Evolutionary conservation across 2,113 vertebrate genomes (phyloP).

Genomic region (Cyanocitta stelleri): DNA sequence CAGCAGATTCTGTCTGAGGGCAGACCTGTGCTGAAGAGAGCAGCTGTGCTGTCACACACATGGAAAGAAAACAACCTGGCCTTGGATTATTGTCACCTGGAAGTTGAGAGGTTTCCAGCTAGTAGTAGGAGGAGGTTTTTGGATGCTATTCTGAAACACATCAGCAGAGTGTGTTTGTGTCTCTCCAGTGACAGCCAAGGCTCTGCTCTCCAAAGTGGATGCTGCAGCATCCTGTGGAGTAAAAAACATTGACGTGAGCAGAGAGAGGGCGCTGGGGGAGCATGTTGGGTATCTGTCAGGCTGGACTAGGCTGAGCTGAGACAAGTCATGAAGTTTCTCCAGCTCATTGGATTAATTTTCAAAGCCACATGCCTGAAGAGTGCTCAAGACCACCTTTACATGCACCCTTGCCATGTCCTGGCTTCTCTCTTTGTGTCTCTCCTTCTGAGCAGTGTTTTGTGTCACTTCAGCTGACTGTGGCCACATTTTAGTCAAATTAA

Average conservation of each 20-base stretch:
- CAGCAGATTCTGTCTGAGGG: neutral
- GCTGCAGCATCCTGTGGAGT: neutral
- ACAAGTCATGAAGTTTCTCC: neutral
- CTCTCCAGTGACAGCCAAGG: neutral
- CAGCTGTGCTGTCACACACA: neutral
- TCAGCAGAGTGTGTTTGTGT: neutral
- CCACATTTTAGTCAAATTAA: neutral
- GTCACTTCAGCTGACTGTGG: neutral
- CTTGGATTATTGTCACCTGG: neutral
- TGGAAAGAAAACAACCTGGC: neutral
- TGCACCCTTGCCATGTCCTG: fast-evolving
- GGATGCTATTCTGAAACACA: neutral
- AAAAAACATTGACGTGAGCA: neutral
- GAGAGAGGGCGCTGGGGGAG: neutral
- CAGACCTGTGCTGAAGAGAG: neutral
- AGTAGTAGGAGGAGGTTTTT: neutral
- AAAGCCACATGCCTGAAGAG: neutral
- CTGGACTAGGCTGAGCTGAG: neutral
- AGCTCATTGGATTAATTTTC: neutral
- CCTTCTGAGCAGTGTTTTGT: neutral
- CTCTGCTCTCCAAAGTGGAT: neutral
- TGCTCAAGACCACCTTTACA: neutral
- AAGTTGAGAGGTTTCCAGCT: neutral
- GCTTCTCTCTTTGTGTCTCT: neutral
- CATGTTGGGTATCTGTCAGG: fast-evolving